Conservation (phyloP, 2,888 invertebrate genomes). For the Tenodera sinensis region DNA sequence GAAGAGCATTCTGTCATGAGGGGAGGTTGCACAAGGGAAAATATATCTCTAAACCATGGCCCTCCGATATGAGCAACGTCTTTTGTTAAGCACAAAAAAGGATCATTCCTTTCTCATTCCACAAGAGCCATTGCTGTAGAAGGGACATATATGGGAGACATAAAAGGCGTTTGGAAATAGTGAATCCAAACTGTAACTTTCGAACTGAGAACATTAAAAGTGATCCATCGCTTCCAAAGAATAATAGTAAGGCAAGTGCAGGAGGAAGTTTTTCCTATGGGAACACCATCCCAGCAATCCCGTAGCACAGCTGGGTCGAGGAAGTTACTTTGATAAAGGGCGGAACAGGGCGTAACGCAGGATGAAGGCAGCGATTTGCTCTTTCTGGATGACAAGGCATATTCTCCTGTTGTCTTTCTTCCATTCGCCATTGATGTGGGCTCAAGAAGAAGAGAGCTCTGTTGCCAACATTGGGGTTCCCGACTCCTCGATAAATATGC, state of each 20-base stretch:
- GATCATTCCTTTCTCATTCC: neutral
- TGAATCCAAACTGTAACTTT: neutral
- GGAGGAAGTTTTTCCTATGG: neutral
- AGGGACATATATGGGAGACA: neutral
- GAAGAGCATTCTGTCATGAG: neutral
- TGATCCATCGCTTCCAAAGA: constrained; percentile 2
- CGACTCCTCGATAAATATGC: no score
- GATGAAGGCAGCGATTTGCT: neutral
- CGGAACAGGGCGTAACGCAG: neutral
- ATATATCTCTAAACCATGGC: neutral
- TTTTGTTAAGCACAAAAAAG: neutral
- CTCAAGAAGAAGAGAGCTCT: no score
- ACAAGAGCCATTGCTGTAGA: neutral
- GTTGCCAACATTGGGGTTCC: no score
- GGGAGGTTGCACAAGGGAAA: neutral
- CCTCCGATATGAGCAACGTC: neutral
- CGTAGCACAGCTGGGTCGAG: constrained; percentile 2
- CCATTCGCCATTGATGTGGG: no score
- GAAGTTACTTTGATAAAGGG: neutral
- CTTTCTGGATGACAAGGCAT: no score
- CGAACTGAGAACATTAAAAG: neutral
- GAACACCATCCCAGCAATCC: neutral
- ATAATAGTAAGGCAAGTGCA: neutral
- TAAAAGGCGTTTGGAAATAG: neutral
- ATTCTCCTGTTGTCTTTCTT: no score